Evolutionary conservation across 2,113 vertebrate genomes (phyloP), one percentile per base, ranked within the genome.

Genomic region (Parotia lawesii): DNA sequence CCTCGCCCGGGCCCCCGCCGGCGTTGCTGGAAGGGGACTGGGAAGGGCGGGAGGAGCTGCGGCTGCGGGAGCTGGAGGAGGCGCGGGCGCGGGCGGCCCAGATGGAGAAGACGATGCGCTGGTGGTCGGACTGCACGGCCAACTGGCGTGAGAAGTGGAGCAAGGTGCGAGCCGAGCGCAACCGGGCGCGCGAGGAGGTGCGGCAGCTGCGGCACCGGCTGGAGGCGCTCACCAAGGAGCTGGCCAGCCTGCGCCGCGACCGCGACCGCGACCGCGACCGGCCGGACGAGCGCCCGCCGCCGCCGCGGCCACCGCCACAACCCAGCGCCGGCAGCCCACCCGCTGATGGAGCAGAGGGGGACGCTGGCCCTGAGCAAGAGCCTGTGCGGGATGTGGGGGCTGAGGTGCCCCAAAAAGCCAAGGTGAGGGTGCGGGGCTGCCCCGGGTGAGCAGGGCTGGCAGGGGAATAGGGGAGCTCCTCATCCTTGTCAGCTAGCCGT

Each of bases 141-240:
- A 99, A 99, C 97, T 99, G 99, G 99, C 98, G 99, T 3, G 99
- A 99, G 97, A 99, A 99, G 73, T 99, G 99, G 99, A 99, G 99
- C 97, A 99, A 99, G 97, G 99, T 99, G 77, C 98, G 99, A 2
- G 98, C 99, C 0, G 99, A 99, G 91, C 98, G 99, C 27, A 99
- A 99, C 97, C 98, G 98, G 33, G 99, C 99, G 0, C 98, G 99
- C 0, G 99, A 99, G 35, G 99, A 99, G 89, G 99, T 99, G 57
- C 98, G 99, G 23, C 98, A 99, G 96, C 98, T 99, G 87, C 98
- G 99, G 42, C 98, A 99, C 94, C 98, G 98, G 15, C 98, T 99
- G 42, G 99, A 99, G 73, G 96, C 98, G 10, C 98, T 99, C 60
- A 99, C 98, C 97, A 99, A 99, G 96, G 99, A 99, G 96, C 98